Evolutionary conservation across 2,113 vertebrate species (phyloP).

Genomic region (Xiphias gladius): DNA sequence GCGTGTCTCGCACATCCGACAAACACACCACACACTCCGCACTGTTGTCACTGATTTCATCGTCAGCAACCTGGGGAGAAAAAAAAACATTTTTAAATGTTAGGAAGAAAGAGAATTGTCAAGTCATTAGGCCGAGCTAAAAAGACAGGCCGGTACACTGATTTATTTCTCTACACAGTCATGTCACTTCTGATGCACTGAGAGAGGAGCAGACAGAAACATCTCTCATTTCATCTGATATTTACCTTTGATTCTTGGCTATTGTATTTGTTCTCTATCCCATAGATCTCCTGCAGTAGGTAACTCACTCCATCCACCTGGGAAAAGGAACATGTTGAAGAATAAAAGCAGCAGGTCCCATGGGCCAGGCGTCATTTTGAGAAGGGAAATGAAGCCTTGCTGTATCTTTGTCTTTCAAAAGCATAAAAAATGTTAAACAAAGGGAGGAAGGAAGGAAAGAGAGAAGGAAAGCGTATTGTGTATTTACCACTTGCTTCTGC

Average conservation of each 20-base stretch:
- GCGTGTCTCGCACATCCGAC: constrained; percentile 95
- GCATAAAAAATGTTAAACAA: constrained; percentile 15
- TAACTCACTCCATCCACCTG: constrained; percentile 99
- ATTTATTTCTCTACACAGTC: background rate
- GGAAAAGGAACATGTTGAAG: constrained; percentile 23
- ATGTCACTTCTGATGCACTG: constrained; percentile 3
- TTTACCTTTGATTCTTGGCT: constrained; percentile 93
- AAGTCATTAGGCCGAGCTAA: background rate
- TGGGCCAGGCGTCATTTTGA: background rate
- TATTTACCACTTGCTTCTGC: constrained; percentile 98
- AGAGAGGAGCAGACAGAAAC: background rate
- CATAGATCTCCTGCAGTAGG: constrained; percentile 98
- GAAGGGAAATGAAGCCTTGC: constrained; percentile 23
- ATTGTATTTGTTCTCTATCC: constrained; percentile 99
- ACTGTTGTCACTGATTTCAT: constrained; percentile 98
- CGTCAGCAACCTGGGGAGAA: constrained; percentile 89
- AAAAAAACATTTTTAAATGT: background rate
- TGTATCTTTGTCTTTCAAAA: constrained; percentile 32
- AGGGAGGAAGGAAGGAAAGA: constrained; percentile 27
- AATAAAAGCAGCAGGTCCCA: constrained; percentile 28
- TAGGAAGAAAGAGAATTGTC: background rate
- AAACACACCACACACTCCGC: constrained; percentile 98
- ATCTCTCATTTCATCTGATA: background rate
- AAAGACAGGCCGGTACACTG: background rate
- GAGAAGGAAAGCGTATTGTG: background rate